phyloP scores from a whole-genome alignment of 2,797 vertebrate species.

The Myotis pilosus region DNA sequence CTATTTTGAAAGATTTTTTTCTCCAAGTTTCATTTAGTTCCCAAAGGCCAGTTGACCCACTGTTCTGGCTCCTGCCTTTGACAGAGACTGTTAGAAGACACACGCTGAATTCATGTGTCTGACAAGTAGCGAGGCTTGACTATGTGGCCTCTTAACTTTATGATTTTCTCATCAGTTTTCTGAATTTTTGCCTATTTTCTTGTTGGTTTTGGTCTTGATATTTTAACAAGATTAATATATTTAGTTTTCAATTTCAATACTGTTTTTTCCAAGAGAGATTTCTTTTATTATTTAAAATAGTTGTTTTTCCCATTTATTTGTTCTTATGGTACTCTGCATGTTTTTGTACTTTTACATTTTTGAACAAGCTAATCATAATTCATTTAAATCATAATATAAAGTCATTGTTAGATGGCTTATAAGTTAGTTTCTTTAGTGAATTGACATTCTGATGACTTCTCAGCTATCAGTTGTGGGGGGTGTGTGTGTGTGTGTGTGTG shows the following conservation, averaged over 20 bases:
- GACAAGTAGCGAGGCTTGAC: not conserved
- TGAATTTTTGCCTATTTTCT: constrained; percentile 8
- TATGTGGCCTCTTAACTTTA: not conserved
- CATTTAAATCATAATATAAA: not conserved
- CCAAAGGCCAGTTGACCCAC: not conserved
- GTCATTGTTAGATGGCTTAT: not conserved
- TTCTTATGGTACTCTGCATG: not conserved
- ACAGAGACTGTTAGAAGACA: not conserved
- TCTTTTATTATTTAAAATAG: not conserved
- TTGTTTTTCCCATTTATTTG: not conserved
- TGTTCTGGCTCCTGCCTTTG: not conserved
- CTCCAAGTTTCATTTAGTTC: not conserved
- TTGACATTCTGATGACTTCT: constrained; percentile 32
- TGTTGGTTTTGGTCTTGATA: not conserved
- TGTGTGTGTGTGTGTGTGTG: not conserved
- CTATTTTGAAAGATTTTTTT: constrained; percentile 30
- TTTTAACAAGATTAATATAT: not conserved
- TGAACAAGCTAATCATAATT: not conserved
- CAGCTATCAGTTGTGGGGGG: not conserved
- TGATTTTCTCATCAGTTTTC: not conserved
- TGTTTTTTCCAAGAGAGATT: not conserved
- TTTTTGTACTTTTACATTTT: constrained; percentile 26
- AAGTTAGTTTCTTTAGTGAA: constrained; percentile 7
- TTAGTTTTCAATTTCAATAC: not conserved
- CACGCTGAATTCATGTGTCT: not conserved